Evolutionary conservation across 1,140 invertebrate genomes (phyloP), one percentile per base, ranked within the genome.

Genomic region (Rhopalosiphum padi): DNA sequence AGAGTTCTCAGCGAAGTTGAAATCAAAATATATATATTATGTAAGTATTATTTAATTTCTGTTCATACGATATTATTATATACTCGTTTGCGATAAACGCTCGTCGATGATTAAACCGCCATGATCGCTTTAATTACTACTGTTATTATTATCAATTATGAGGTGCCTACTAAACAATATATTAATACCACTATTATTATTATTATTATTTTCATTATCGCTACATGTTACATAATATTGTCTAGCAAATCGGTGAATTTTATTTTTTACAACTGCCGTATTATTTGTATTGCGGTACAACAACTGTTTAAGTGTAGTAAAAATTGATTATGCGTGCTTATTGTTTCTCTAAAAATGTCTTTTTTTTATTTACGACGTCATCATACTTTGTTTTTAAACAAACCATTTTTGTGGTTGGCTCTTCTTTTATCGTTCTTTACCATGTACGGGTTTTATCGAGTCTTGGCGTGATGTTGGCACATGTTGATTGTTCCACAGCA

Each of bases 1-100:
- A n/a, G 90, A 22, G 90, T 86, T 86, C 46, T 83, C 35, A 30
- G 77, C 86, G 91, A 51, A 93, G 91, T 83, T 93, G 35, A 86
- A 93, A 93, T 93, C 91, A 93, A 93, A 93, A 93, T 93, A 41
- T 55, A 2, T n/a, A 6, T 18, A 91, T 48, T 8, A 93, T 93
- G 91, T 93, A 55, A 93, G 91, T 93, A 93, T 55, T 5, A 35
- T 77, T 77, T 77, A n/a, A 35, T 35, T 48, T 55, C 15, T 43
- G 25, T 0, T 43, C 41, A 25, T 85, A 85, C 37, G 9, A 41
- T 83, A 35, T 35, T 35, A 43, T 86, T 5, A 2, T 5, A 2
- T 25, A 43, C 41, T 15, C 23, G 83, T 86, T n/a, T 43, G 37
- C 41, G 23, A 9, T 41, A 86, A 15, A 85, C 9, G 25, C 25